Evolutionary conservation across 1,140 invertebrate genomes (phyloP).

Genomic region (Megathymus violae): DNA sequence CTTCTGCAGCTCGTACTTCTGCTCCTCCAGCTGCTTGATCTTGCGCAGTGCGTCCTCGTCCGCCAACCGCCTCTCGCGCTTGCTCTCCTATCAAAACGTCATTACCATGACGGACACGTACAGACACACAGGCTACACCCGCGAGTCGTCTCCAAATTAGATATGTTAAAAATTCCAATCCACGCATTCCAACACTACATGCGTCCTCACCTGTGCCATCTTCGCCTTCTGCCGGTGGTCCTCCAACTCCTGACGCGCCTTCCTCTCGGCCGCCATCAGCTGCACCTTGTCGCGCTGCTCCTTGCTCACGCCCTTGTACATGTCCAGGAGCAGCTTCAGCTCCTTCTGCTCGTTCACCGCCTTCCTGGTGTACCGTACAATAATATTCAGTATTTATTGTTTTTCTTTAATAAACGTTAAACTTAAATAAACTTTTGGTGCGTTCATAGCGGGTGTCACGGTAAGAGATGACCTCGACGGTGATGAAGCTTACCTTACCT

Average conservation of each 20-base stretch:
- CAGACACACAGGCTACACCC: too few relatives aligned
- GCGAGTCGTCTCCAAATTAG: too few relatives aligned
- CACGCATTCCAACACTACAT: too few relatives aligned
- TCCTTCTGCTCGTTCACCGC: constrained; percentile 96
- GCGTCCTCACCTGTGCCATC: constrained; percentile 93
- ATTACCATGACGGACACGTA: too few relatives aligned
- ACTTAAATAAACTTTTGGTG: too few relatives aligned
- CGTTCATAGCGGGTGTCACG: too few relatives aligned
- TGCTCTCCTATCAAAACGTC: constrained; percentile 89
- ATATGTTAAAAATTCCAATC: too few relatives aligned
- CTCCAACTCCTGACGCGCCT: constrained; percentile 94
- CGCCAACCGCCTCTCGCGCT: constrained; percentile 96
- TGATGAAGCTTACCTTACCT: too few relatives aligned
- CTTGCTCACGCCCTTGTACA: constrained; percentile 98
- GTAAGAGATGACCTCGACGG: too few relatives aligned
- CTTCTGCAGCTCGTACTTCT: constrained; percentile 92
- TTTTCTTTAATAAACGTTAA: too few relatives aligned
- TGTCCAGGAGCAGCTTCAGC: constrained; percentile 96
- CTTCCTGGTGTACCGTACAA: constrained; percentile 87
- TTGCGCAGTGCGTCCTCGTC: constrained; percentile 97
- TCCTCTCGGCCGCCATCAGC: constrained; percentile 97
- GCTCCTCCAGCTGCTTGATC: constrained; percentile 97
- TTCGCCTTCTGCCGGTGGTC: constrained; percentile 93
- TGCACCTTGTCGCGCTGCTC: constrained; percentile 98
- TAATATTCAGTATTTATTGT: too few relatives aligned